These are phyloP conservation scores for Microplitis demolitor DNA, from an alignment of 1,140 invertebrate genomes.

Conservation along the genomic window DNA sequence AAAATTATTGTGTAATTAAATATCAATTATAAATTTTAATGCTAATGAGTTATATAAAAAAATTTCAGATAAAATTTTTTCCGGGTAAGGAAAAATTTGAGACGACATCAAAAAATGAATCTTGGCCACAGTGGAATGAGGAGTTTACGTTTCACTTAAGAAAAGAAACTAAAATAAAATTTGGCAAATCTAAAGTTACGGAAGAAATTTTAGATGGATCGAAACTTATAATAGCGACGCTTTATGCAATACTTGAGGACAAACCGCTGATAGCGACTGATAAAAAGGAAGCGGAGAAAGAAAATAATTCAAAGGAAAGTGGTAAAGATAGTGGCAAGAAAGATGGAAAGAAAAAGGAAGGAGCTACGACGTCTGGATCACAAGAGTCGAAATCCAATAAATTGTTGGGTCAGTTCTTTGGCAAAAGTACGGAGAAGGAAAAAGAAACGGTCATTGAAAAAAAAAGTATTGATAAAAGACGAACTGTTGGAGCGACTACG, in stretches of 20 bases:
- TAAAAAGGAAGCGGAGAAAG: constrained; percentile 57
- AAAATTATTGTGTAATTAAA: background rate
- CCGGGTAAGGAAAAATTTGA: constrained; percentile 76
- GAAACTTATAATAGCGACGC: constrained; percentile 74
- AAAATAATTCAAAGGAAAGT: constrained; percentile 41
- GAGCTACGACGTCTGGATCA: constrained; percentile 21
- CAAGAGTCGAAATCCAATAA: constrained; percentile 49
- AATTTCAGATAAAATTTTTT: constrained; percentile 73
- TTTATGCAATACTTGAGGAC: constrained; percentile 73
- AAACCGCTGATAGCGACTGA: constrained; percentile 59
- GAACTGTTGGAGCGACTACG: constrained; percentile 72
- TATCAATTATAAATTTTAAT: background rate
- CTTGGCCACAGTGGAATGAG: constrained; percentile 79
- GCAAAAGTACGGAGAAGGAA: constrained; percentile 46
- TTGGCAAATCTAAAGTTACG: constrained; percentile 54
- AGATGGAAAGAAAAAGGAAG: constrained; percentile 35
- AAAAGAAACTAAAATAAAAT: constrained; percentile 60
- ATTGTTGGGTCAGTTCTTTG: constrained; percentile 51
- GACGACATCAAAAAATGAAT: constrained; percentile 72
- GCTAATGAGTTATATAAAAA: constrained; percentile 26
- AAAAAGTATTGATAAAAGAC: constrained; percentile 66
- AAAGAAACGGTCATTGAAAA: constrained; percentile 42
- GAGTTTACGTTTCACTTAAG: constrained; percentile 71
- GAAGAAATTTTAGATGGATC: constrained; percentile 67
- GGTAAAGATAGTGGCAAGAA: constrained; percentile 49